phyloP scores from a whole-genome alignment of 2,888 invertebrate species.

The Xylocampa areola region DNA sequence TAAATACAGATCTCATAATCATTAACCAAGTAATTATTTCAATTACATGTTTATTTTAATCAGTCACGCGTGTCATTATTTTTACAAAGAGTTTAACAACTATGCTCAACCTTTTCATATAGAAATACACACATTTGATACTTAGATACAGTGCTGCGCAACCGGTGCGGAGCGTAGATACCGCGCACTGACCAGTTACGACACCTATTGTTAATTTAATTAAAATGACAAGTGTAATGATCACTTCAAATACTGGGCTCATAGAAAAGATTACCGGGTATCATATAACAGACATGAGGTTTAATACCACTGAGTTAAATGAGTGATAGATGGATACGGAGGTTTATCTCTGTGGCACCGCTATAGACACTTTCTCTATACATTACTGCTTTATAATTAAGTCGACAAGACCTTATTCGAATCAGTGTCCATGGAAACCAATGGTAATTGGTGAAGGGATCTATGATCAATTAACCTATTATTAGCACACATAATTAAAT shows the following conservation, averaged over 20 bases:
- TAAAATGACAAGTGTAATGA: background rate
- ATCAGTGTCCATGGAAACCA: slow-evolving; percentile 5
- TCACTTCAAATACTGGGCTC: too few species aligned
- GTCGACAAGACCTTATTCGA: slow-evolving; percentile 11
- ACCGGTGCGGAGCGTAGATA: background rate
- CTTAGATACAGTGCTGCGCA: background rate
- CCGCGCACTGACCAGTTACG: background rate
- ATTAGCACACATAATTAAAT: too few species aligned
- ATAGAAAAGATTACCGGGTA: too few species aligned
- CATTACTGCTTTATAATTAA: slow-evolving; percentile 29
- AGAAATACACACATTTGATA: background rate
- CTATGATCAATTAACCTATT: background rate
- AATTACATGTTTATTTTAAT: slow-evolving; percentile 46
- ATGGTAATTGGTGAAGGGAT: slow-evolving; percentile 16
- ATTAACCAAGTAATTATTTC: slow-evolving; percentile 53
- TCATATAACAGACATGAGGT: background rate
- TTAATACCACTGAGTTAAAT: slow-evolving; percentile 26
- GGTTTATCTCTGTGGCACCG: slow-evolving; percentile 29
- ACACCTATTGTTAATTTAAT: background rate
- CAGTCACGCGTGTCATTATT: slow-evolving; percentile 35
- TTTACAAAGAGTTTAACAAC: slow-evolving; percentile 24
- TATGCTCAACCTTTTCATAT: slow-evolving; percentile 8
- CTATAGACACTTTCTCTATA: slow-evolving; percentile 40
- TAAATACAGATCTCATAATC: slow-evolving; percentile 56
- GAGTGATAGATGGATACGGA: too few species aligned